Base-by-base conservation (phyloP, 1,140 invertebrate genomes). In the Zaprionus kolodkinae region DNA sequence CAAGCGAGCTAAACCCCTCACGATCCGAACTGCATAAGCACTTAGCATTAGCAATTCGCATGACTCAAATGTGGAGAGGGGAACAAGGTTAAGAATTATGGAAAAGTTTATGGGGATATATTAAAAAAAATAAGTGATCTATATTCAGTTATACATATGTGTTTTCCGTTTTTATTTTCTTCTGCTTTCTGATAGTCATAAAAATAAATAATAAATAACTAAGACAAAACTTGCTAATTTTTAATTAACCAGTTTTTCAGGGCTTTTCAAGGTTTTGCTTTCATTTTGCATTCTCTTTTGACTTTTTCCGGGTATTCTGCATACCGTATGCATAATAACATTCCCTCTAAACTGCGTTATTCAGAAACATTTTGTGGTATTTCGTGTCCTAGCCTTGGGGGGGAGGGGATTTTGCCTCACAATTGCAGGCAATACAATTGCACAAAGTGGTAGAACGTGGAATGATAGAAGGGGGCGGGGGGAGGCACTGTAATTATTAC, bases 11-110 rank as follows among this genome's bases (percentile, higher is more conserved):
- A 60, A 66, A 30, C 61, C 76, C 76, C 45, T 55, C 79, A 88
- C 76, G 83, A 83, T 87, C 66, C 63, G n/a, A 68, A 66, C 59
- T 40, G 30, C 60, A 73, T 64, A 40, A 45, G 3, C 50, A 57
- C 45, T 55, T 61, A 71, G 60, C 65, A 61, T 57, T 57, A 74
- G 57, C 65, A 61, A 45, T 70, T 59, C 62, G 35, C 27, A 54
- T 17, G n/a, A 72, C 55, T 70, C 78, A 86, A 86, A 65, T 78
- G 65, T 60, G 67, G 1, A 13, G 1, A 6, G 55, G 1, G 10
- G 55, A 65, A 57, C 50, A 61, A 27, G 33, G 13, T 1, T 9
- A 35, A 35, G 10, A 30, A 30, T 30, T 3, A 30, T 6, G 27
- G 0, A 30, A 30, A 30, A 30, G 1, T 0, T 3, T 3, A 6